These are phyloP conservation scores for Platorchestia sp. DNA, from an alignment of 1,140 invertebrate species.

Conservation along the genomic window DNA sequence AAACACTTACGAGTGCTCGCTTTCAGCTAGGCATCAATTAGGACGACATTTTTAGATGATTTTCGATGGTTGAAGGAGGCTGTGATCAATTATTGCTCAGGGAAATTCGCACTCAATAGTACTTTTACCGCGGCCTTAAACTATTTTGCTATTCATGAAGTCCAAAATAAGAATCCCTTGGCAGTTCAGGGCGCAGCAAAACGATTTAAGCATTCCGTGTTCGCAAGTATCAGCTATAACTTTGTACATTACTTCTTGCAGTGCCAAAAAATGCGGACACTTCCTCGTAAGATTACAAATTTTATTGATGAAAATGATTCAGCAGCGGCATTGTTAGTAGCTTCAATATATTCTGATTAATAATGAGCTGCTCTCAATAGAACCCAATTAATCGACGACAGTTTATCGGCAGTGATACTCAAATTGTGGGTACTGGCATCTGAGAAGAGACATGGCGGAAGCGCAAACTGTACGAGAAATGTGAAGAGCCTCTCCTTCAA, in stretches of 20 bases:
- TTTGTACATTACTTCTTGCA: neutral
- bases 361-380: neutral
- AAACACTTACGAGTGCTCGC: neutral
- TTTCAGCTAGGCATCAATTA: neutral
- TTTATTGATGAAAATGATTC: neutral
- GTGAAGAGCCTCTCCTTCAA: neutral
- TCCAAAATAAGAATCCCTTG: neutral
- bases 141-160: neutral
- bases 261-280: neutral
- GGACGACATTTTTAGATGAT: neutral
- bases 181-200: neutral
- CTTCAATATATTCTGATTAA: slow-evolving; percentile 10
- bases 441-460: neutral
- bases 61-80: neutral
- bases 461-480: neutral
- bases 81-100: neutral
- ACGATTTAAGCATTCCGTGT: neutral
- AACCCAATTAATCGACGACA: neutral
- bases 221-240: neutral
- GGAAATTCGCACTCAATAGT: neutral
- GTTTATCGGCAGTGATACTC: neutral
- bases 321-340: neutral
- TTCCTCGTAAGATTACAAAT: neutral
- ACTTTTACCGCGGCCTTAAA: neutral
- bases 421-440: neutral